Percentiles rank a stretch among this genome's conserved stretches.
These are phyloP conservation scores for Zosterops japonicus DNA, from an alignment of 2,113 vertebrate genomes.

Conservation along the genomic window DNA sequence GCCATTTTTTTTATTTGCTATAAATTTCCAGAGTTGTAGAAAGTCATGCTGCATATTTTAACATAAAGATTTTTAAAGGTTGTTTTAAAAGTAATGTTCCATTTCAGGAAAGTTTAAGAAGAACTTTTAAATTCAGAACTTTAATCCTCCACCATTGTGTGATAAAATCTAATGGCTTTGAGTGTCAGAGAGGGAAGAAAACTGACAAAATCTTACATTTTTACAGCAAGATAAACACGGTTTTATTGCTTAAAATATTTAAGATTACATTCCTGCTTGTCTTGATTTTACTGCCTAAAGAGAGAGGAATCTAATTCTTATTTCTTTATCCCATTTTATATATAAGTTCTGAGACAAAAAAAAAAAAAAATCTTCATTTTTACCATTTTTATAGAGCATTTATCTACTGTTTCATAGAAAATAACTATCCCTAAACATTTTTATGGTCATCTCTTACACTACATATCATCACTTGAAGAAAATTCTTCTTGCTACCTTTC, in stretches of 20 bases:
- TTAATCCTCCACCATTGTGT: background rate
- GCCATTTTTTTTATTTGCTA: background rate
- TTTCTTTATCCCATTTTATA: accelerated
- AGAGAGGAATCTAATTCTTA: background rate
- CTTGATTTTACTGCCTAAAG: background rate
- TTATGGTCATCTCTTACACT: background rate
- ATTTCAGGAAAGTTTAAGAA: background rate
- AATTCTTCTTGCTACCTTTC: background rate
- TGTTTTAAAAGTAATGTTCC: background rate
- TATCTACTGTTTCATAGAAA: background rate
- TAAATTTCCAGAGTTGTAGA: background rate
- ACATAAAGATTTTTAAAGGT: background rate
- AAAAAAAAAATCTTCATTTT: background rate
- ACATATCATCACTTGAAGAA: background rate
- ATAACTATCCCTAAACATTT: background rate
- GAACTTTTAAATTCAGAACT: background rate
- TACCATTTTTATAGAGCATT: background rate
- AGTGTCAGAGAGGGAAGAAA: background rate
- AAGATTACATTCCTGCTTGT: background rate
- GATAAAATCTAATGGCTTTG: background rate
- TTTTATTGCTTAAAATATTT: background rate
- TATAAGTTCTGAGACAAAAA: background rate
- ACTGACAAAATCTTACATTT: background rate
- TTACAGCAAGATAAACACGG: background rate
- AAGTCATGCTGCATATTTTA: background rate